These are phyloP conservation scores for Scaptomyza parva DNA, from an alignment of 2,888 invertebrate species.

Conservation along the genomic window DNA sequence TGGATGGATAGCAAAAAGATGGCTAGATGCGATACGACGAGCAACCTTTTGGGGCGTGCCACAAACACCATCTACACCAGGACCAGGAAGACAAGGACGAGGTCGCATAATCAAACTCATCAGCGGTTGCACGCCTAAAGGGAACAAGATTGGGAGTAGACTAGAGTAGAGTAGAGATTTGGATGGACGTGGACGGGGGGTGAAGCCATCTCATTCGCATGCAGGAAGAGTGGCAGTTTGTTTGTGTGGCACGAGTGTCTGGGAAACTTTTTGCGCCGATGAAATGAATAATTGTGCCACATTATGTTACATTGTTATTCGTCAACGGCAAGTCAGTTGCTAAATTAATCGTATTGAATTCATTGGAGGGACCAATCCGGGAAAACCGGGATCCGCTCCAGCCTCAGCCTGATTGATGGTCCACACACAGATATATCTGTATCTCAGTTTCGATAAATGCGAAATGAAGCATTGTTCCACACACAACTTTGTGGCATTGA, in stretches of 20 bases:
- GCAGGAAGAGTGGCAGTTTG: constrained; percentile 30
- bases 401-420: constrained; percentile 66
- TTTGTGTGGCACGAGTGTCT: constrained; percentile 12
- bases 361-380: constrained; percentile 63
- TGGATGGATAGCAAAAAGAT: constrained; percentile 7
- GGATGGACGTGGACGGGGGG: not conserved
- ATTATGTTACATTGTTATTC: constrained; percentile 79
- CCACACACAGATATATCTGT: not conserved
- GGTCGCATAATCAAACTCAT: constrained; percentile 33
- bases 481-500: constrained; percentile 21
- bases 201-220: constrained; percentile 21
- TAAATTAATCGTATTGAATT: constrained; percentile 76
- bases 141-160: no score
- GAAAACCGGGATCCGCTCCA: constrained; percentile 30
- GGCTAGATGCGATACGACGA: no score
- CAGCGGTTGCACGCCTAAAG: constrained; percentile 10
- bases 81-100: no score
- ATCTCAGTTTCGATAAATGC: constrained; percentile 51
- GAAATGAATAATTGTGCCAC: constrained; percentile 77
- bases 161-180: not conserved
- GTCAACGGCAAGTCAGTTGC: constrained; percentile 78
- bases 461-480: constrained; percentile 54
- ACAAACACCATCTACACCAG: not conserved
- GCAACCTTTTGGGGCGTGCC: no score
- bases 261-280: constrained; percentile 25